A percentile compares a stretch with the other conserved stretches of the same genome.
phyloP scores from a whole-genome alignment of 35 echinoderm and acorn worm genomes.

The Lytechinus pictus region DNA sequence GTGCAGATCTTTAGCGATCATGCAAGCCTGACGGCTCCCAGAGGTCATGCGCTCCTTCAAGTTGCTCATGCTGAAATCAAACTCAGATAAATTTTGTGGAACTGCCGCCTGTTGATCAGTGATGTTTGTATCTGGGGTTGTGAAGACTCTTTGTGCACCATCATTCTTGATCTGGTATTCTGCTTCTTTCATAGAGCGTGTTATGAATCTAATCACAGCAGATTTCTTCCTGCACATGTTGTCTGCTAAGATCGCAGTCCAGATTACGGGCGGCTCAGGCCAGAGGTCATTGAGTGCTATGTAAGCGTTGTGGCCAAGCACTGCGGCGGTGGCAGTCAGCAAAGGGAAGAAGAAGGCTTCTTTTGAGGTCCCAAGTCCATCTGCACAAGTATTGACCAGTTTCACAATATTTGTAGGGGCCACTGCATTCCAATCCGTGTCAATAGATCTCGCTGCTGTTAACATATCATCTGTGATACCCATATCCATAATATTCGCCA shows the following conservation, averaged over 20 bases:
- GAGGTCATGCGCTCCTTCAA: conserved; percentile 6
- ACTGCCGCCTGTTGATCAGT: neutral
- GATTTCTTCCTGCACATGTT: conserved; percentile 37
- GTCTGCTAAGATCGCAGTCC: conserved; percentile 4
- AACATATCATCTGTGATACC: neutral
- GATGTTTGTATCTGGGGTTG: neutral
- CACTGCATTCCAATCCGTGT: conserved; percentile 2
- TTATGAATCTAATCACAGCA: neutral
- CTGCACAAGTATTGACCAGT: neutral
- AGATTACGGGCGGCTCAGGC: conserved; percentile 26
- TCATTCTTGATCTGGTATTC: neutral
- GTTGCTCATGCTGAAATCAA: conserved; percentile 8
- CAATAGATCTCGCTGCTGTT: neutral
- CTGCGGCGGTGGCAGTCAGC: neutral
- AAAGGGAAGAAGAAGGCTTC: conserved; percentile 35
- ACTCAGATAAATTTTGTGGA: neutral
- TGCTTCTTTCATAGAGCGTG: neutral
- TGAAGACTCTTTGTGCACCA: neutral
- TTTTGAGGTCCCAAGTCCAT: neutral
- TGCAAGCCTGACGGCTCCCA: neutral
- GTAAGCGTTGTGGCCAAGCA: conserved; percentile 17
- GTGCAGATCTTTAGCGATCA: neutral
- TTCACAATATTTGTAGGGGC: conserved; percentile 8
- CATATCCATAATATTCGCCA: neutral
- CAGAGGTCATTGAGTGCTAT: neutral